Conservation (phyloP, 2,113 vertebrate genomes). For the Toxotes jaculatrix region DNA sequence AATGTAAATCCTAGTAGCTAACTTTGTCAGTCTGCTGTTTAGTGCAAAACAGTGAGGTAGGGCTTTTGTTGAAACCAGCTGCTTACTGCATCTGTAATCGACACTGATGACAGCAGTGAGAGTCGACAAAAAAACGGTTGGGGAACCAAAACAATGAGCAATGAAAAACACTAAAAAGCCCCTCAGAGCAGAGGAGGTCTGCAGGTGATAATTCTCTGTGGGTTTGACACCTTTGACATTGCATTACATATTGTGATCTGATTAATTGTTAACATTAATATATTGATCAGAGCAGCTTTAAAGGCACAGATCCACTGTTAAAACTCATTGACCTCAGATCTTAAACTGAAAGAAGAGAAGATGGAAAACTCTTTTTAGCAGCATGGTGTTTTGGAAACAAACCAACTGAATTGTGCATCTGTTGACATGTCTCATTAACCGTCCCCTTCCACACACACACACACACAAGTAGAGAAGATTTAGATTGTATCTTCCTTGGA, state of each 20-base stretch:
- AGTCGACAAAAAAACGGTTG: neutral
- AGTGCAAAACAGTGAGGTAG: no score
- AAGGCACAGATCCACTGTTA: neutral
- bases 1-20: neutral
- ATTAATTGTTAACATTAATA: neutral
- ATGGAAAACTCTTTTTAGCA: neutral
- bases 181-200: neutral
- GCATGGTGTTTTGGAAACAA: conserved; percentile 35
- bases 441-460: neutral
- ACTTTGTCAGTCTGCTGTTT: neutral
- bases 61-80: neutral
- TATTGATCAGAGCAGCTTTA: conserved; percentile 20
- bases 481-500: conserved; percentile 49
- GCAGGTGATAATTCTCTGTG: neutral
- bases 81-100: neutral
- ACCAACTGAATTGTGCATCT: conserved; percentile 42
- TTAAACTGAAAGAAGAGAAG: neutral
- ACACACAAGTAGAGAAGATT: neutral
- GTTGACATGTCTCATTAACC: conserved; percentile 58
- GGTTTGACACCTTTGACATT: neutral
- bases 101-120: neutral
- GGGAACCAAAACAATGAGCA: neutral
- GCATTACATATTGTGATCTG: neutral
- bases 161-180: neutral
- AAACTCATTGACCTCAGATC: neutral